A percentile compares a stretch with the other conserved stretches of the same genome.
phyloP scores from a whole-genome alignment of 2,797 vertebrate species.

The Kryptolebias ocellatus region DNA sequence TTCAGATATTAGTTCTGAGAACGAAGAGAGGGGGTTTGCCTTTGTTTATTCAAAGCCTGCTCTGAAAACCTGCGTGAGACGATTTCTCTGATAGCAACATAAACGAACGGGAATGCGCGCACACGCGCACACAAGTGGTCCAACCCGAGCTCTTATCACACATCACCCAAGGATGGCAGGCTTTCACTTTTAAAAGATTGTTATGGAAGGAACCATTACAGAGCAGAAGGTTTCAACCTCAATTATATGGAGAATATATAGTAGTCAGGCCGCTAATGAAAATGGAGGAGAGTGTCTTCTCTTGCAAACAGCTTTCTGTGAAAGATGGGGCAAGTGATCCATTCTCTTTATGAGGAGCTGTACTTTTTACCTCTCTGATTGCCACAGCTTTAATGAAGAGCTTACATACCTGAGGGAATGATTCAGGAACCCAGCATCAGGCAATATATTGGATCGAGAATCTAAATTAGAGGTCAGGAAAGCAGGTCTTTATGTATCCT shows the following conservation, averaged over 20 bases:
- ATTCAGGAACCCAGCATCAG: conserved; percentile 52
- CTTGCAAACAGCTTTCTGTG: conserved; percentile 72
- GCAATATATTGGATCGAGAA: conserved; percentile 51
- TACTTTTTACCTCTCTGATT: conserved; percentile 66
- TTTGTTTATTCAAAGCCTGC: conserved; percentile 58
- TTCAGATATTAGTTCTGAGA: conserved; percentile 26
- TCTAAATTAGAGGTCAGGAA: conserved; percentile 46
- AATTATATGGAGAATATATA: conserved; percentile 81
- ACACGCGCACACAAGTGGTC: conserved; percentile 10
- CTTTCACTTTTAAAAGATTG: conserved; percentile 78
- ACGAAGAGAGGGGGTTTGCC: conserved; percentile 36
- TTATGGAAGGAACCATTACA: conserved; percentile 83
- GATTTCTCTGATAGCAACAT: conserved; percentile 57
- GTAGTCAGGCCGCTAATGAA: conserved; percentile 79
- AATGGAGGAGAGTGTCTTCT: conserved; percentile 77
- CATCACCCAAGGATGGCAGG: conserved; percentile 60
- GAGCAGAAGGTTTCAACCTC: conserved; percentile 80
- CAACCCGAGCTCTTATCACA: conserved; percentile 41
- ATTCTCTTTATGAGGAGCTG: conserved; percentile 77
- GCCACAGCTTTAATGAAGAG: conserved; percentile 75
- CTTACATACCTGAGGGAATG: conserved; percentile 71
- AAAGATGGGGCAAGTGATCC: conserved; percentile 78
- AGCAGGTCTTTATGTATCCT: conserved; percentile 24
- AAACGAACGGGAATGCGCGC: neutral
- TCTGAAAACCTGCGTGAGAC: conserved; percentile 62